Evolutionary conservation across 1,140 invertebrate species (phyloP), one percentile per base, ranked within the genome.

Genomic region (Halotydeus destructor): DNA sequence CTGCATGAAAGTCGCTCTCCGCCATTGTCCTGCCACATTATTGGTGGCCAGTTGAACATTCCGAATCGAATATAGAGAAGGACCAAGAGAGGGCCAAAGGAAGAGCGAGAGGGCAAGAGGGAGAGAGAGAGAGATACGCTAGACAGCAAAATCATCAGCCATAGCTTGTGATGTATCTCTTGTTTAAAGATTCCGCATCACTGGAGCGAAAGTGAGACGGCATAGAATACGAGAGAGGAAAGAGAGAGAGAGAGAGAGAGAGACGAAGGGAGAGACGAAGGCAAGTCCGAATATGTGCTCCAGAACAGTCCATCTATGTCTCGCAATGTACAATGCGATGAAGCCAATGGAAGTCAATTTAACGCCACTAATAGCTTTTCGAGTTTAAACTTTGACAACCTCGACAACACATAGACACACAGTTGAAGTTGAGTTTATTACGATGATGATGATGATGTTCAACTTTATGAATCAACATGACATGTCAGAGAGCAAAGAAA

Each of bases 141-240:
- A 34, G 14, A 16, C 33, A 14, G 14, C 33, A 5, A 34, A 34
- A 19, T 16, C 5, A 11, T 11, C 9, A 34, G n/a, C 14, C 33
- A 34, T 34, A 19, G 33, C 14, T 6, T n/a, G 5, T 16, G 33
- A 34, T 34, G 14, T 34, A 34, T 34, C 5, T 14, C 33, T 34
- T 34, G 33, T 34, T 34, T 34, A 34, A 34, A 34, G 33, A 34
- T 14, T 34, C 22, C 14, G 33, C 33, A 16, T 34, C 33, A 34
- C 33, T 34, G 33, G 21, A 34, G 5, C 33, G 21, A n/a, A 9
- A 19, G 21, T 34, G 21, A 34, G 14, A 34, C 22, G 14, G 33
- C 33, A 34, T 34, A 16, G n/a, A n/a, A n/a, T n/a, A n/a, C n/a
- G n/a, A n/a, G n/a, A n/a, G n/a, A 34, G 33, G 21, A 5, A n/a